These are phyloP conservation scores for Leptoclinus maculatus DNA, from an alignment of 2,797 vertebrate genomes.

Conservation along the genomic window DNA sequence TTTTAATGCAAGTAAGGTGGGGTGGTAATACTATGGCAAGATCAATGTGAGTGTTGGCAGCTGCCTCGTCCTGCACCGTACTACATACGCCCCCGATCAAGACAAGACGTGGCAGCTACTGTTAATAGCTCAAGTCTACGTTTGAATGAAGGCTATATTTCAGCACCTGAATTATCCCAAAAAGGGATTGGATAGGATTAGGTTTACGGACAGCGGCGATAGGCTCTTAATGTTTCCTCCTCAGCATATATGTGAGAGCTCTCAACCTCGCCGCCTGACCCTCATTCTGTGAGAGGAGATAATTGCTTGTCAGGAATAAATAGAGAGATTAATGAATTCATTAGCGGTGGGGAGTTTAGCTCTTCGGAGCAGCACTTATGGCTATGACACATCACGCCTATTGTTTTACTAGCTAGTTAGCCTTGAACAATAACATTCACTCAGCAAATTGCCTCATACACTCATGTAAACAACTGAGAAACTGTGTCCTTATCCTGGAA, in stretches of 20 bases:
- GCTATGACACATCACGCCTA: slow-evolving; percentile 80
- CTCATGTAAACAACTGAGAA: slow-evolving; percentile 61
- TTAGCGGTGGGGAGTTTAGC: slow-evolving; percentile 77
- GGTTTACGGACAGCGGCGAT: neutral
- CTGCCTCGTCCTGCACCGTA: neutral
- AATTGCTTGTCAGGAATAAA: slow-evolving; percentile 83
- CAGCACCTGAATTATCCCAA: neutral
- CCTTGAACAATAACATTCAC: slow-evolving; percentile 80
- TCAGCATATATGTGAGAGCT: slow-evolving; percentile 47
- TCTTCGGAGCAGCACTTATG: slow-evolving; percentile 73
- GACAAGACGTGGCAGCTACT: neutral
- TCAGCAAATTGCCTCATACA: slow-evolving; percentile 70
- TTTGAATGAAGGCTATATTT: neutral
- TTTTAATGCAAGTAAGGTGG: no score
- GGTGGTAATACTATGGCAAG: no score
- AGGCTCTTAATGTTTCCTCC: slow-evolving; percentile 27
- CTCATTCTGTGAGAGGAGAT: slow-evolving; percentile 72
- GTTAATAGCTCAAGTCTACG: neutral
- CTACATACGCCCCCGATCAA: no score
- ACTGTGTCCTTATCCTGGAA: slow-evolving; percentile 78
- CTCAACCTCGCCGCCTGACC: slow-evolving; percentile 72
- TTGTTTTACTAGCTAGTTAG: slow-evolving; percentile 82
- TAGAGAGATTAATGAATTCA: slow-evolving; percentile 85
- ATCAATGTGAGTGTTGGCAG: no score
- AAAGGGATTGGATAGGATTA: neutral